Conservation (phyloP, 2,797 vertebrate genomes). For the Sebastes oblongus region DNA sequence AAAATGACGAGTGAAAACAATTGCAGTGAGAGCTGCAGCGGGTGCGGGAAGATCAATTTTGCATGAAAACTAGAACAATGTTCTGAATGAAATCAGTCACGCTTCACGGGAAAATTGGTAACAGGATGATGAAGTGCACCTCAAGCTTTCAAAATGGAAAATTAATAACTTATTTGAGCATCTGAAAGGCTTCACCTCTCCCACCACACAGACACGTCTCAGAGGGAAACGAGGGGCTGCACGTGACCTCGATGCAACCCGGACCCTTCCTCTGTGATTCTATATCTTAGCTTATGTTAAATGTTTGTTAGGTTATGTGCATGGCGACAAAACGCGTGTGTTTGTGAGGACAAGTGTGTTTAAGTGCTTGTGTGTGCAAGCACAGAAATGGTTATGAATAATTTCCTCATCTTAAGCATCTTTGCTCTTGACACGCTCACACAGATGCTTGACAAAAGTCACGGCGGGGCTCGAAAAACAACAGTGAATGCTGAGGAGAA, state of each 20-base stretch:
- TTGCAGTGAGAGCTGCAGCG: not conserved
- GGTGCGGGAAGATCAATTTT: constrained; percentile 42
- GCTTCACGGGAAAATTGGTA: constrained; percentile 46
- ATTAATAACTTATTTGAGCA: constrained; percentile 64
- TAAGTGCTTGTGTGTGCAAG: not conserved
- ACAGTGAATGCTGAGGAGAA: constrained; percentile 37
- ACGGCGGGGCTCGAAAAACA: constrained; percentile 50
- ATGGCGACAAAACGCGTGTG: not conserved
- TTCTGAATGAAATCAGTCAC: constrained; percentile 55
- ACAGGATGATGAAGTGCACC: constrained; percentile 61
- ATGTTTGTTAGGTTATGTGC: not conserved
- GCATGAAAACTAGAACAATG: constrained; percentile 42
- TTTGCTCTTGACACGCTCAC: constrained; percentile 52
- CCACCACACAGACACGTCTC: constrained; percentile 15
- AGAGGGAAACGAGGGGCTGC: not conserved
- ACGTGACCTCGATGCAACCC: constrained; percentile 15
- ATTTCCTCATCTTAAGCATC: constrained; percentile 56
- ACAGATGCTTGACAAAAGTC: constrained; percentile 64
- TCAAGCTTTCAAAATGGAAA: constrained; percentile 54
- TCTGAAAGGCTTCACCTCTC: constrained; percentile 53
- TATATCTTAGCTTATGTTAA: not conserved
- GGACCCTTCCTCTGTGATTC: not conserved
- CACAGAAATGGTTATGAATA: constrained; percentile 43
- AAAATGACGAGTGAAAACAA: constrained; percentile 40
- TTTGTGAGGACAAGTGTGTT: not conserved